Evolutionary conservation across 2,888 invertebrate species (phyloP).

Genomic region (Gari tellinella): DNA sequence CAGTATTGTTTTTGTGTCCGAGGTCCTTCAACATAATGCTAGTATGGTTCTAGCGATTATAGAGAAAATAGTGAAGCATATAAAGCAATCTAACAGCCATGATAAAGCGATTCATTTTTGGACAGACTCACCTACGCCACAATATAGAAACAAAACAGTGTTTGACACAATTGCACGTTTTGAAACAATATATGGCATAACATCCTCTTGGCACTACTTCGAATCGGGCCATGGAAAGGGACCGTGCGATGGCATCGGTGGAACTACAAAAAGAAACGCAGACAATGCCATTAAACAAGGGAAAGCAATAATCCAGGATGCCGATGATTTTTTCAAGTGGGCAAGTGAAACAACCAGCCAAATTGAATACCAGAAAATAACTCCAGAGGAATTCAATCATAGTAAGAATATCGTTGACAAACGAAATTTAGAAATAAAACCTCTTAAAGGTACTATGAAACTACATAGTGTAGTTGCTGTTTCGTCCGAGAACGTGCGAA

Average conservation of each 20-base stretch:
- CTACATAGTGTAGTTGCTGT: constrained; percentile 20
- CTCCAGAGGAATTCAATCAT: too few species aligned
- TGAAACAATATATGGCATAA: constrained; percentile 2
- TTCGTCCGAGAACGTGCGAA: neutral
- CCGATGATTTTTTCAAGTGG: too few species aligned
- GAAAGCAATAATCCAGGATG: too few species aligned
- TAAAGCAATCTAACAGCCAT: neutral
- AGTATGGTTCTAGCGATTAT: constrained; percentile 25
- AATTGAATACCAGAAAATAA: too few species aligned
- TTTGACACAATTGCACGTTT: constrained; percentile 7
- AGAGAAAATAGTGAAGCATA: constrained; percentile 13
- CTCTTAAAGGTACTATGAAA: constrained; percentile 39
- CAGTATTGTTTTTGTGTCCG: constrained; percentile 27
- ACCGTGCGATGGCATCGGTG: too few species aligned
- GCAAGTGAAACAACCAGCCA: too few species aligned
- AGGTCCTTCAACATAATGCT: constrained; percentile 24
- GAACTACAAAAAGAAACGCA: too few species aligned
- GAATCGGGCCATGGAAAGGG: constrained; percentile 40
- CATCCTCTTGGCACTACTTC: constrained; percentile 27
- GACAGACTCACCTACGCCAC: constrained; percentile 40
- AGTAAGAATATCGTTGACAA: constrained; percentile 11
- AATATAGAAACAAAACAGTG: constrained; percentile 27
- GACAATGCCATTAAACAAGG: too few species aligned
- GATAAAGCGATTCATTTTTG: constrained; percentile 33
- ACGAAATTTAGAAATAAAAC: constrained; percentile 23